Conservation (phyloP, 2,888 invertebrate species). For the Apotomis turbidana region DNA sequence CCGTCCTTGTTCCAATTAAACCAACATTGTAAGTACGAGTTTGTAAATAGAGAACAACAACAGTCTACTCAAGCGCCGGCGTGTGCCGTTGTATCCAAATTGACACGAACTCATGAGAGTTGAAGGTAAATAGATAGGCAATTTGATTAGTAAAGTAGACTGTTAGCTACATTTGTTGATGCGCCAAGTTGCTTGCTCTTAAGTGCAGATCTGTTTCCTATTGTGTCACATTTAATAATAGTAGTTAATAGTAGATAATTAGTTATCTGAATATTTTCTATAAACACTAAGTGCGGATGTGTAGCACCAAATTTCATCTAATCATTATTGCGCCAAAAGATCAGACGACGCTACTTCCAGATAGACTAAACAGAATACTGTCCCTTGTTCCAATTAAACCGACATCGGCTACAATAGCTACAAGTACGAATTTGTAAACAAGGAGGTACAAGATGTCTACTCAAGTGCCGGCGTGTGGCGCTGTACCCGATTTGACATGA, state of each 20-base stretch:
- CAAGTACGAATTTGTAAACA: constrained; percentile 37
- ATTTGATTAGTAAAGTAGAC: background rate
- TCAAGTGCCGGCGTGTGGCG: constrained; percentile 13
- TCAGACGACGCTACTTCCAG: constrained; percentile 9
- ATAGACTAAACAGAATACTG: constrained; percentile 7
- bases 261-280: no score
- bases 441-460: constrained; percentile 13
- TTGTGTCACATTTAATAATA: no score
- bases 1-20: constrained; percentile 37
- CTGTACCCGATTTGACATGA: constrained; percentile 13
- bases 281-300: no score
- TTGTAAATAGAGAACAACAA: constrained; percentile 28
- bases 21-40: constrained; percentile 27
- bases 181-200: no score
- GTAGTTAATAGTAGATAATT: no score
- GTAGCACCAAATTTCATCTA: no score
- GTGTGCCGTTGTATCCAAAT: constrained; percentile 8
- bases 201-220: no score
- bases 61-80: constrained; percentile 15
- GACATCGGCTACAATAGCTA: constrained; percentile 13
- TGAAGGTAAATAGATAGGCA: constrained; percentile 6
- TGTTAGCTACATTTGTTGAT: background rate
- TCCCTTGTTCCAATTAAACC: constrained; percentile 36
- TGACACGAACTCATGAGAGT: constrained; percentile 6
- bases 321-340: background rate